These are phyloP conservation scores for Lepas anatifera DNA, from an alignment of 2,888 invertebrate genomes.

Conservation along the genomic window DNA sequence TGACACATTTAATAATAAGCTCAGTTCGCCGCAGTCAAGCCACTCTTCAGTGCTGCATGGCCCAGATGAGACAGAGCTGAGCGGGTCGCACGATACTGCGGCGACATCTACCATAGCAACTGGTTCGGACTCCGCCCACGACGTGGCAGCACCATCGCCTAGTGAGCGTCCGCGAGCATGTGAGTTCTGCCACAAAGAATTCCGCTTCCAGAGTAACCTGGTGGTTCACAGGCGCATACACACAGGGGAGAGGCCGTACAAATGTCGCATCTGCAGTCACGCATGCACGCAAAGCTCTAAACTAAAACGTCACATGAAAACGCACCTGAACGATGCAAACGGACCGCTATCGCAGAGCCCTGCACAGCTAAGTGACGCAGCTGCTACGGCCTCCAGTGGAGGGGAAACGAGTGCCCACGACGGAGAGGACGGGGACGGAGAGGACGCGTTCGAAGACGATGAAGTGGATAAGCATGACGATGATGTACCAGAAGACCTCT, in stretches of 20 bases:
- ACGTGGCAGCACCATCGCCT: too few species aligned
- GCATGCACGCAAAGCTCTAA: slow-evolving; percentile 80
- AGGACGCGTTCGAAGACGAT: slow-evolving; percentile 48
- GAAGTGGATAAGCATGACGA: slow-evolving; percentile 44
- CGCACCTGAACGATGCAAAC: slow-evolving; percentile 43
- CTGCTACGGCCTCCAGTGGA: too few species aligned
- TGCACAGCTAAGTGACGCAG: too few species aligned
- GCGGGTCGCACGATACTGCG: too few species aligned
- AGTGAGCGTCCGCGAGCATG: slow-evolving; percentile 45
- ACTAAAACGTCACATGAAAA: slow-evolving; percentile 82
- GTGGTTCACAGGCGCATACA: slow-evolving; percentile 76
- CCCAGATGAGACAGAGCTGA: too few species aligned
- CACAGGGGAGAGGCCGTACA: slow-evolving; percentile 69
- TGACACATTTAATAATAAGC: too few species aligned
- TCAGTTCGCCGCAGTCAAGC: slow-evolving; percentile 68
- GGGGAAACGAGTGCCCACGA: slow-evolving; percentile 52
- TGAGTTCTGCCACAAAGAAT: slow-evolving; percentile 82
- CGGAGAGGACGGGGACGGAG: slow-evolving; percentile 54
- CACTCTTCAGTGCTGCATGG: too few species aligned
- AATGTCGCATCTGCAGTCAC: slow-evolving; percentile 82
- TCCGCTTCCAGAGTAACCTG: slow-evolving; percentile 83
- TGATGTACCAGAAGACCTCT: slow-evolving; percentile 62
- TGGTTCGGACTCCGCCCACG: too few species aligned
- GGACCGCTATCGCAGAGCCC: too few species aligned
- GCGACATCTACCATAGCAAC: too few species aligned